phyloP scores from a whole-genome alignment of 2,888 invertebrate species.

The Digitonthophagus gazella region DNA sequence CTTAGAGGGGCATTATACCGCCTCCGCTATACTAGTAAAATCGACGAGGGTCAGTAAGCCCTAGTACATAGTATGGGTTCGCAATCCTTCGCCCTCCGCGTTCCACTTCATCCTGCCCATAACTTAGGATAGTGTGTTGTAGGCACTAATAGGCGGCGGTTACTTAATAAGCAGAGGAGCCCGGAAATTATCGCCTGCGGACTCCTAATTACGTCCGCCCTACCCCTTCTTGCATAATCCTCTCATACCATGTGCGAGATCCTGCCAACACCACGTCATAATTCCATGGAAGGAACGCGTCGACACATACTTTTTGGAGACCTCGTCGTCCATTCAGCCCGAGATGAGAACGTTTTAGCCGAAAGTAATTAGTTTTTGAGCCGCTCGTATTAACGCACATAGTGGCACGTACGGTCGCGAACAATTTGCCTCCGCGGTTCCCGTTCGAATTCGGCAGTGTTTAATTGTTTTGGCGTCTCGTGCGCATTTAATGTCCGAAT shows the following conservation, averaged over 20 bases:
- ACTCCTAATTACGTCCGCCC: conserved; percentile 46
- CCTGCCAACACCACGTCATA: conserved; percentile 19
- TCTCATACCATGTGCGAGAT: conserved; percentile 18
- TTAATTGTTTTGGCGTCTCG: not conserved
- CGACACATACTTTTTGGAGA: not conserved
- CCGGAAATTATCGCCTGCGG: conserved; percentile 47
- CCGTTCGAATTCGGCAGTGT: not conserved
- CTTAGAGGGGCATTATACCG: not conserved
- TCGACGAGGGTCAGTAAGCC: not conserved
- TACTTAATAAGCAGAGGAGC: conserved; percentile 45
- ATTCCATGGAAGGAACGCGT: conserved; percentile 19
- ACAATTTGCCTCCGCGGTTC: not conserved
- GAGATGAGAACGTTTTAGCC: not conserved
- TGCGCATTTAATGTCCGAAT: not conserved
- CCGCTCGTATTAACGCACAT: not conserved
- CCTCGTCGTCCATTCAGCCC: not conserved
- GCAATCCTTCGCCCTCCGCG: conserved; percentile 24
- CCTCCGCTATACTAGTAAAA: not conserved
- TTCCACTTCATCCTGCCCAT: conserved; percentile 11
- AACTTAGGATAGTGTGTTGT: conserved; percentile 5
- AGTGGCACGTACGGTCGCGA: not conserved
- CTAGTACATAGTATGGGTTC: not conserved
- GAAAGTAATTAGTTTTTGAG: not conserved
- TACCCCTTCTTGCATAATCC: conserved; percentile 32
- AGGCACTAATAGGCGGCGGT: conserved; percentile 35